Conservation (phyloP, 2,888 invertebrate genomes). For the Psylliodes chrysocephalus region DNA sequence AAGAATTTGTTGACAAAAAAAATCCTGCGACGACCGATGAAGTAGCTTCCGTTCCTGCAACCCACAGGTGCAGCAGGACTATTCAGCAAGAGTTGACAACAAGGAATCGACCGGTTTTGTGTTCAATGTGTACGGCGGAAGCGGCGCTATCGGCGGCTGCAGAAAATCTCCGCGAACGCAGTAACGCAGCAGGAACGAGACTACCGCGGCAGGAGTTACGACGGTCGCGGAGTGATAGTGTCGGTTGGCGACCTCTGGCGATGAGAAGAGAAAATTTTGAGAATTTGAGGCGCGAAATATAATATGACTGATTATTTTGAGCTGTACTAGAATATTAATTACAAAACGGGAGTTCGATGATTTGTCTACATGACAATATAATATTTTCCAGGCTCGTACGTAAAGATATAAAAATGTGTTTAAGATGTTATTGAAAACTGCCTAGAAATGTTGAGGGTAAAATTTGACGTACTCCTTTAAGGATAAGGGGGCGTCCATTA, state of each 20-base stretch:
- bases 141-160: constrained; percentile 18
- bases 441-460: too few species aligned
- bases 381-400: too few species aligned
- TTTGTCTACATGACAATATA: too few species aligned
- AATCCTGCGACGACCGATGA: not conserved
- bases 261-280: constrained; percentile 26
- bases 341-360: too few species aligned
- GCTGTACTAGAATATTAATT: not conserved
- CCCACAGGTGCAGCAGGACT: not conserved
- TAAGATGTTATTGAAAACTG: too few species aligned
- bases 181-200: constrained; percentile 35
- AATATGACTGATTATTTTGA: not conserved
- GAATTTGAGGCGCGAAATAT: not conserved
- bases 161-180: constrained; percentile 30
- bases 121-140: constrained; percentile 1
- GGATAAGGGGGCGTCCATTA: too few species aligned
- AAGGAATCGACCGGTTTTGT: constrained; percentile 5
- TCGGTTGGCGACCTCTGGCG: constrained; percentile 41
- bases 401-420: too few species aligned
- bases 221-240: constrained; percentile 29
- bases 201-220: constrained; percentile 34
- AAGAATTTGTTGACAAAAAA: not conserved
- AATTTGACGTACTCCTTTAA: too few species aligned
- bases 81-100: not conserved
- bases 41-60: not conserved